Evolutionary conservation across 2,888 invertebrate species (phyloP).

Genomic region (Pediacus dermestoides): DNA sequence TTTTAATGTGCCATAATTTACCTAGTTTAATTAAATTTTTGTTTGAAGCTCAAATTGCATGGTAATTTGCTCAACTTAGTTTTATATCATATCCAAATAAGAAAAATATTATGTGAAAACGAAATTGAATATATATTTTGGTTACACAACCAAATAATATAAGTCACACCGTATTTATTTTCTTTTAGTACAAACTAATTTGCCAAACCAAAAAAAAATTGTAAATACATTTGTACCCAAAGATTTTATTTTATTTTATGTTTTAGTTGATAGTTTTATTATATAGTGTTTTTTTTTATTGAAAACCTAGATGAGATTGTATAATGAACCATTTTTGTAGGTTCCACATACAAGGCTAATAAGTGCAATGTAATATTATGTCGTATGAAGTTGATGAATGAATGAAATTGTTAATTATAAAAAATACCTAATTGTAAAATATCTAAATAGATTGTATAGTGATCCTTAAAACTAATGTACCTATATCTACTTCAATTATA

Average conservation of each 20-base stretch:
- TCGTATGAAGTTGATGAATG: constrained; percentile 26
- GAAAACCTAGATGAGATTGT: constrained; percentile 30
- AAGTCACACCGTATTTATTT: too few relatives aligned
- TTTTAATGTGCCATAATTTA: constrained; percentile 23
- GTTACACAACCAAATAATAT: constrained; percentile 1
- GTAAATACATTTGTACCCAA: constrained; percentile 21
- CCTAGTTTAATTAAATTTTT: constrained; percentile 10
- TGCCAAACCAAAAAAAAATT: constrained; percentile 7
- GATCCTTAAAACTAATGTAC: constrained; percentile 35
- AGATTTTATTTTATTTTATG: constrained; percentile 33
- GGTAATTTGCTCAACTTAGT: constrained; percentile 24
- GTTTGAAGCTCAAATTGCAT: constrained; percentile 11
- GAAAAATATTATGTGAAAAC: constrained; percentile 22
- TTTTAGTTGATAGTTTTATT: constrained; percentile 15
- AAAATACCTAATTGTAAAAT: constrained; percentile 38
- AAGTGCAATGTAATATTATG: constrained; percentile 44
- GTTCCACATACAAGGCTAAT: constrained; percentile 40
- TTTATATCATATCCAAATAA: constrained; percentile 24
- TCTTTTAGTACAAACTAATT: constrained; percentile 22
- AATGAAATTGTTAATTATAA: constrained; percentile 25
- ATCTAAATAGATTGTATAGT: constrained; percentile 41
- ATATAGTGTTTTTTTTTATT: constrained; percentile 18
- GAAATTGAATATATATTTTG: too few relatives aligned
- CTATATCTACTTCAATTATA: constrained; percentile 40
- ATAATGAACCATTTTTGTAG: constrained; percentile 33